Conservation (phyloP, 2,797 vertebrate genomes). For the Aulostomus chinensis region DNA sequence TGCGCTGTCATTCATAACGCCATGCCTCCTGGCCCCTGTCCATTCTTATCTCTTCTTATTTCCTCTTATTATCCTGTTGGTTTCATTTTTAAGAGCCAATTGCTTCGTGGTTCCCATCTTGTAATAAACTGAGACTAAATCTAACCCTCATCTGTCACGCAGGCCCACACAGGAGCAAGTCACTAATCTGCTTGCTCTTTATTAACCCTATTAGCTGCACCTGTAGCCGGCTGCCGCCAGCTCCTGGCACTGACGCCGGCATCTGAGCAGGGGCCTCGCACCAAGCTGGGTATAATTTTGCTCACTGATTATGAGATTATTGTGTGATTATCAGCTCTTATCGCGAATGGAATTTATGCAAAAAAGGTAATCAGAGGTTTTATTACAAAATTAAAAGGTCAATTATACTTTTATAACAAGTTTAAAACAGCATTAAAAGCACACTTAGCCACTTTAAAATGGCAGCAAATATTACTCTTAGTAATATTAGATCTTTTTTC, state of each 20-base stretch:
- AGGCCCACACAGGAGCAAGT: constrained; percentile 18
- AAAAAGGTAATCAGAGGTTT: neutral
- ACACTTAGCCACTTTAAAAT: no score
- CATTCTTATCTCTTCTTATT: constrained; percentile 5
- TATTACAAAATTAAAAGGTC: no score
- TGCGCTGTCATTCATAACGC: constrained; percentile 16
- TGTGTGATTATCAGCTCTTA: constrained; percentile 20
- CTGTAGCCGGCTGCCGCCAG: constrained; percentile 24
- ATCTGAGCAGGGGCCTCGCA: constrained; percentile 5
- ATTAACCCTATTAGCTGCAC: constrained; percentile 51
- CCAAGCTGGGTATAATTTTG: constrained; percentile 10
- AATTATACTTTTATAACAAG: no score
- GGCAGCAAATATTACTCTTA: no score
- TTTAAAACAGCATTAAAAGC: no score
- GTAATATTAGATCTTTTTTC: no score
- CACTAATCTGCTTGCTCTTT: constrained; percentile 44
- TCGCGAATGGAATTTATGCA: neutral
- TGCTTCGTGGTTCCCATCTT: constrained; percentile 10
- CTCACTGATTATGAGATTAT: constrained; percentile 24
- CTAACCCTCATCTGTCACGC: constrained; percentile 15
- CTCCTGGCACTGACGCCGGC: constrained; percentile 16
- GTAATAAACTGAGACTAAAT: constrained; percentile 31
- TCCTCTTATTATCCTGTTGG: constrained; percentile 3
- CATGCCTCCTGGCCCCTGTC: constrained; percentile 18
- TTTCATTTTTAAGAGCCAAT: constrained; percentile 20